Conservation (phyloP, 2,113 vertebrate species). For the Willisornis vidua region DNA sequence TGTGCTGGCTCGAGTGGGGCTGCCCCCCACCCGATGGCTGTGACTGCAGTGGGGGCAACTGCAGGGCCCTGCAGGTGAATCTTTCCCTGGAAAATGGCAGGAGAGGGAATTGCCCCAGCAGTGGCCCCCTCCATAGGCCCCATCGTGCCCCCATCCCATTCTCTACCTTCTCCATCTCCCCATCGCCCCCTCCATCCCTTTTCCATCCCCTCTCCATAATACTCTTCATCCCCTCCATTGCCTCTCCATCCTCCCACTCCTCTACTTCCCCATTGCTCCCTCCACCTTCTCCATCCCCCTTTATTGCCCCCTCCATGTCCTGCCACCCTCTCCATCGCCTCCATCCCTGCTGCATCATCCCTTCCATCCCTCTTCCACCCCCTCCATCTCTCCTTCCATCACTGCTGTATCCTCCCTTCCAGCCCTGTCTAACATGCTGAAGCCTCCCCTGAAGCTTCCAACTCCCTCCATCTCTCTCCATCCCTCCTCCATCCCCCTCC, state of each 20-base stretch:
- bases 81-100: background rate
- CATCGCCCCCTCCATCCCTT: too few species aligned
- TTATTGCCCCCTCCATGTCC: background rate
- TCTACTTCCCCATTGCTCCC: background rate
- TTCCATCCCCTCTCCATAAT: background rate
- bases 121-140: background rate
- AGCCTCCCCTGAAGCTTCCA: background rate
- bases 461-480: background rate
- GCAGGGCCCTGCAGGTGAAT: background rate
- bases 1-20: background rate
- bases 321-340: background rate
- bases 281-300: background rate
- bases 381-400: background rate
- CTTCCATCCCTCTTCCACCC: background rate
- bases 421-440: background rate
- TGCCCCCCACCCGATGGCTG: background rate
- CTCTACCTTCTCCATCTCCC: background rate
- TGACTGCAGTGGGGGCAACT: background rate
- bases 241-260: background rate
- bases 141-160: background rate
- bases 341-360: background rate
- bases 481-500: background rate
- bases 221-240: too few species aligned
- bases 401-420: background rate
- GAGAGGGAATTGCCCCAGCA: background rate